Evolutionary conservation across 2,888 invertebrate species (phyloP).

Genomic region (Netelia inedita): DNA sequence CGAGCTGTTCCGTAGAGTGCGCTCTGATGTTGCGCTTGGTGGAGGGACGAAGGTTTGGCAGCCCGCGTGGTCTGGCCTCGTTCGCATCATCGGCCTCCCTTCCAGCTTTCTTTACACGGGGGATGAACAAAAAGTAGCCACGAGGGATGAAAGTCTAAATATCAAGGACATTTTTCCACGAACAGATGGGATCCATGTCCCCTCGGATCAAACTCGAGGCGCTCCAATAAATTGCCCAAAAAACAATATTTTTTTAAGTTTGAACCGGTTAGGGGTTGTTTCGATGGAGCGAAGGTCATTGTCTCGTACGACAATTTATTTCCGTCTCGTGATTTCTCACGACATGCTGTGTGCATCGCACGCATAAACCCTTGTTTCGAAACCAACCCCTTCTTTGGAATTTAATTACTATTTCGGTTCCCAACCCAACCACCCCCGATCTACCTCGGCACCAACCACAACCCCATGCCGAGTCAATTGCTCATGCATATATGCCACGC

Average conservation of each 20-base stretch:
- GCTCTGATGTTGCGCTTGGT: constrained; percentile 22
- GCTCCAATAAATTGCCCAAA: no score
- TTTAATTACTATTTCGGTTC: constrained; percentile 77
- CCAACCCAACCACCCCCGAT: neutral
- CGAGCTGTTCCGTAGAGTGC: constrained; percentile 65
- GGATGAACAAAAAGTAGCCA: neutral
- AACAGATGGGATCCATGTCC: no score
- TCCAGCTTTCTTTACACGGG: neutral
- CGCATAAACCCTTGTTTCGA: no score
- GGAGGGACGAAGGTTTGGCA: neutral
- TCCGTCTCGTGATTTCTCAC: no score
- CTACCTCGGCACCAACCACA: constrained; percentile 18
- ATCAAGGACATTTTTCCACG: neutral
- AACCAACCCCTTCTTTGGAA: constrained; percentile 67
- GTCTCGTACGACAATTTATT: no score
- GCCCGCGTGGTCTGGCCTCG: neutral
- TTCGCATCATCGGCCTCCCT: neutral
- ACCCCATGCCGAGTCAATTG: constrained; percentile 57
- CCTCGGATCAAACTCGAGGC: no score
- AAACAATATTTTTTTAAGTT: no score
- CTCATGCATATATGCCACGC: constrained; percentile 35
- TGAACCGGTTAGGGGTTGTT: no score
- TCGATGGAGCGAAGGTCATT: no score
- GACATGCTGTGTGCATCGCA: neutral
- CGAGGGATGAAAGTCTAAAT: neutral